Evolutionary conservation across 2,113 vertebrate genomes (phyloP), one percentile per base, ranked within the genome.

Genomic region (Scalopus aquaticus): DNA sequence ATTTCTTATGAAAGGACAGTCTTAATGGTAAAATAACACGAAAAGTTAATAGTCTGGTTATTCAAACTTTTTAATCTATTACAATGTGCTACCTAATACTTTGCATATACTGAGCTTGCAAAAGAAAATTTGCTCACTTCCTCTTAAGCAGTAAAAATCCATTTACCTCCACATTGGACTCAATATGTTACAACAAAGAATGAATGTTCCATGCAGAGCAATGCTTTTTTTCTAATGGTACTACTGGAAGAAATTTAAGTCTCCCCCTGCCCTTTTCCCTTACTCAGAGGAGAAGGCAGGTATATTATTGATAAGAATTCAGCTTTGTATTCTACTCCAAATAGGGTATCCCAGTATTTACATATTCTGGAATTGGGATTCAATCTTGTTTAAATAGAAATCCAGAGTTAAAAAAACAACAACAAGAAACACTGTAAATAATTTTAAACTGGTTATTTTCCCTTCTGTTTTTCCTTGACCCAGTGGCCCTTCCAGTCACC

Each of bases 41-140:
- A 65, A 72, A 84, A 49, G 9, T 13, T 26, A 82, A 56, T 17
- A 20, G 51, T 37, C 28, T 74, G 44, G 62, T 24, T 51, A 62
- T 37, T 80, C n/a, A 44, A 58, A 46, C 17, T 72, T 60, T 60
- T 62, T 39, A 67, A 39, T 65, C 15, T 54, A 20, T 35, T 56
- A 51, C 30, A 32, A 54, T 49, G 39, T 49, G 56, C 15, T 46
- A 76, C 44, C 37, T 39, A 64, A n/a, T 42, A 73, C 7, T 24
- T 76, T 35, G n/a, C 16, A 86, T 20, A 39, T 37, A 70, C 0
- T n/a, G 54, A 74, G 26, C 20, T 77, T 51, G 37, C 17, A 90
- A 65, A 92, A n/a, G 37, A 54, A 90, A 93, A 67, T 35, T 32
- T 69, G n/a, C 72, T 51, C 11, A 58, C 46, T 42, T 83, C 35